Percentiles rank a stretch among this genome's conserved stretches.
Conservation (phyloP, 2,797 vertebrate species). For the Propithecus perrieri region DNA sequence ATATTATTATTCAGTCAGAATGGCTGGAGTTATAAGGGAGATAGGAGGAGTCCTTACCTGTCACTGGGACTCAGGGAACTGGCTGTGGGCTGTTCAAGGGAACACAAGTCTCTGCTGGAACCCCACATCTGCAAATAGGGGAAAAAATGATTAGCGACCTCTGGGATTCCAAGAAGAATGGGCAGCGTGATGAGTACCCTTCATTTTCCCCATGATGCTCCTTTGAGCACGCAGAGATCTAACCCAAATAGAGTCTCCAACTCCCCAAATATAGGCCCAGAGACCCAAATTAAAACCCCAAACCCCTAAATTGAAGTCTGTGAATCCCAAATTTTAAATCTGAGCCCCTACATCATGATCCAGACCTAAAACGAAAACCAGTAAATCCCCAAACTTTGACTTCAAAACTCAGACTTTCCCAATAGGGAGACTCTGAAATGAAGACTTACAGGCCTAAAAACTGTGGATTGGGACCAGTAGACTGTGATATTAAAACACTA, state of each 20-base stretch:
- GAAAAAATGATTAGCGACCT: slow-evolving; percentile 34
- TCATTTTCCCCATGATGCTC: background rate
- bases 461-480: background rate
- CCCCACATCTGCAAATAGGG: slow-evolving; percentile 68
- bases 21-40: background rate
- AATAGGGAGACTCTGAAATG: background rate
- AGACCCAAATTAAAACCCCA: slow-evolving; percentile 17
- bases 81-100: background rate
- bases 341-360: background rate
- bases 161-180: background rate
- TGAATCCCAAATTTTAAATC: background rate
- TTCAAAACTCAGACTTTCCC: background rate
- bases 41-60: slow-evolving; percentile 60
- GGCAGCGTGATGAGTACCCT: background rate
- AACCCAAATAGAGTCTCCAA: background rate
- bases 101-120: background rate
- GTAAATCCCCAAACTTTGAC: background rate
- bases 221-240: background rate
- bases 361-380: slow-evolving; percentile 26
- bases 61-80: background rate
- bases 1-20: background rate
- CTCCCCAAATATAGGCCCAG: background rate
- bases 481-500: background rate
- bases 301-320: background rate
- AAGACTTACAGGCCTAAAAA: background rate